Percentiles rank a stretch among this genome's conserved stretches.
Conservation (phyloP, 2,113 vertebrate species). For the Paradoxurus hermaphroditus region DNA sequence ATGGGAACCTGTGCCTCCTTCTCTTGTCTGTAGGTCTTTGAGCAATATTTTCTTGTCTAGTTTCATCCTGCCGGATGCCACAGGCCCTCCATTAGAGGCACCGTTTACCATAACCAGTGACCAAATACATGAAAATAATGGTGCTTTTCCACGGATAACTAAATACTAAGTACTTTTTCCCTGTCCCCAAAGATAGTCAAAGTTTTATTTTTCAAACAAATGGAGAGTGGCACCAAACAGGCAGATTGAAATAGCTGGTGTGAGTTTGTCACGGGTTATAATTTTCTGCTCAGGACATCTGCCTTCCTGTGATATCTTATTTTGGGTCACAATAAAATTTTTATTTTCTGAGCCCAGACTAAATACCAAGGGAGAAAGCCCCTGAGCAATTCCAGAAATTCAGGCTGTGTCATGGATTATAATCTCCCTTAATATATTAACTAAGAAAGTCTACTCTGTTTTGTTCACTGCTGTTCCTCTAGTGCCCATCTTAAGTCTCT, state of each 20-base stretch:
- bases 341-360: slow-evolving; percentile 23
- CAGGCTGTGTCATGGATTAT: not conserved
- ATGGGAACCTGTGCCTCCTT: not conserved
- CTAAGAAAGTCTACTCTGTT: not conserved
- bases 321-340: slow-evolving; percentile 52
- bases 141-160: not conserved
- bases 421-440: slow-evolving; percentile 3
- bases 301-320: slow-evolving; percentile 12
- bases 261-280: slow-evolving; percentile 30
- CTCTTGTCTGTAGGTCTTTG: not conserved
- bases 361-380: slow-evolving; percentile 9
- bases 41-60: not conserved
- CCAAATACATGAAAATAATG: slow-evolving; percentile 4
- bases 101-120: not conserved
- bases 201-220: slow-evolving; percentile 37
- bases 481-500: not conserved
- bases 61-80: not conserved
- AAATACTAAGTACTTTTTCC: not conserved
- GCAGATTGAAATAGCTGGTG: slow-evolving; percentile 11
- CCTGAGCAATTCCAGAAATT: slow-evolving; percentile 5
- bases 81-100: not conserved
- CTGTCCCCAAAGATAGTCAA: not conserved
- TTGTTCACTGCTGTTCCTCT: not conserved
- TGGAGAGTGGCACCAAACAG: not conserved
- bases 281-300: not conserved